Evolutionary conservation across 2,888 invertebrate genomes (phyloP).

Genomic region (Helleia helle): DNA sequence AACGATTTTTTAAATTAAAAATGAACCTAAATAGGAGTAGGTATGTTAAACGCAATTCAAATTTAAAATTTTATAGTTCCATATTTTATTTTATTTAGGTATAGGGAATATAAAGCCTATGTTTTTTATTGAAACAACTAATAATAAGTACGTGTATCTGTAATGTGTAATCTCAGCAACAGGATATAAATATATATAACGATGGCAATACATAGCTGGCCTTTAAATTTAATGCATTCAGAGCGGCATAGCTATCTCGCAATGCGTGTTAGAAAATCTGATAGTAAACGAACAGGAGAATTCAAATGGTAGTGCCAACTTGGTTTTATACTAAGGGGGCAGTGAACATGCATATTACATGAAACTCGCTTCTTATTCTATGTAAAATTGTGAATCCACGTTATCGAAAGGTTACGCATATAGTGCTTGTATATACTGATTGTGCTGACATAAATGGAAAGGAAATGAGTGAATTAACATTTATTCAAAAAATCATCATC

Average conservation of each 20-base stretch:
- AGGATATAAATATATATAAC: slow-evolving; percentile 2
- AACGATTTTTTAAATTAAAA: no score
- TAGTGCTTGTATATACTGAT: background rate
- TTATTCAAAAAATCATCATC: no score
- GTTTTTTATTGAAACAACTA: no score
- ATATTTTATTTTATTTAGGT: no score
- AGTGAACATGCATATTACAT: slow-evolving; percentile 22
- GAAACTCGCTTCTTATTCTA: slow-evolving; percentile 19
- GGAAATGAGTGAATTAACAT: no score
- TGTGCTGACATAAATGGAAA: background rate
- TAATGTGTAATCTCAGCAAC: no score
- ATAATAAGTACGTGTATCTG: no score
- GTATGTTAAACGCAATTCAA: no score
- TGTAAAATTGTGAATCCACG: slow-evolving; percentile 16
- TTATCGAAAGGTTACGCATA: slow-evolving; percentile 15
- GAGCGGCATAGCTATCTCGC: slow-evolving; percentile 11
- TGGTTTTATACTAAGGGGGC: slow-evolving; percentile 16
- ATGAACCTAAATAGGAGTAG: no score
- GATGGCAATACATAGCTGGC: background rate
- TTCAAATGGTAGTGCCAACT: slow-evolving; percentile 15
- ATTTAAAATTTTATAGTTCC: no score
- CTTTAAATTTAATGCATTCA: slow-evolving; percentile 10
- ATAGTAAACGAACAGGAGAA: slow-evolving; percentile 16
- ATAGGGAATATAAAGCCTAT: no score
- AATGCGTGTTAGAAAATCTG: slow-evolving; percentile 19